Base-by-base conservation (phyloP, 37 sponge, comb jelly and placozoan species). In the Petrosia ficiformis region DNA sequence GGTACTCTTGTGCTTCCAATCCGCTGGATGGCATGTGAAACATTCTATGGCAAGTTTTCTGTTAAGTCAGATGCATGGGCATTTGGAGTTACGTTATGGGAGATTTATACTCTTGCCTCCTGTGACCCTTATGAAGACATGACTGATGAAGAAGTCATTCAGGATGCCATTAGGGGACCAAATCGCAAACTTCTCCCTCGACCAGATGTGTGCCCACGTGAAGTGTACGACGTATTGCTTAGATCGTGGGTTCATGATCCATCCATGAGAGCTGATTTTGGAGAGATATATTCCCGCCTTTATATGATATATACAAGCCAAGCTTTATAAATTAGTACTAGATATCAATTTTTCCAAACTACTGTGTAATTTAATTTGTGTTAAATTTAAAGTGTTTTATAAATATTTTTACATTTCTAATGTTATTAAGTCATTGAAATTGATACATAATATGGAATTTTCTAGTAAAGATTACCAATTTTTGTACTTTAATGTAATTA, bases 1-100 rank as follows among this genome's bases (percentile, higher is more conserved):
- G 90, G 94, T 21, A 77, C 82, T 1, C 74, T 83, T 19, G 82
- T 86, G 16, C 80, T 87, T 8, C 89, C 89, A 25, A 82, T 85
- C 57, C 78, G 94, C 28, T 93, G 94, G 94, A 93, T 93, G 94
- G 83, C 94, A 3, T 85, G 81, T 29, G 94, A 93, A 70, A 88
- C 88, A 8, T 93, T 93, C 79, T 93, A 89, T 56, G 94, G 94
- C 16, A 84, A 85, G 67, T 93, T 93, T 71, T 88, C 94, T 0
- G 76, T 89, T 56, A 93, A 93, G 56, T 82, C 94, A 3, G 94
- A 93, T 64, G 82, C 86, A 1, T 93, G 89, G 89, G 90, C 94
- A 21, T 93, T 88, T 67, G 94, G 94, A 3, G 94, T 93, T 24
- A 72, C 74, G 6, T 68, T 93, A 25, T 93, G 94, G 94, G 94